Evolutionary conservation across 2,888 invertebrate species (phyloP).

Genomic region (Cacoxenus indagator): DNA sequence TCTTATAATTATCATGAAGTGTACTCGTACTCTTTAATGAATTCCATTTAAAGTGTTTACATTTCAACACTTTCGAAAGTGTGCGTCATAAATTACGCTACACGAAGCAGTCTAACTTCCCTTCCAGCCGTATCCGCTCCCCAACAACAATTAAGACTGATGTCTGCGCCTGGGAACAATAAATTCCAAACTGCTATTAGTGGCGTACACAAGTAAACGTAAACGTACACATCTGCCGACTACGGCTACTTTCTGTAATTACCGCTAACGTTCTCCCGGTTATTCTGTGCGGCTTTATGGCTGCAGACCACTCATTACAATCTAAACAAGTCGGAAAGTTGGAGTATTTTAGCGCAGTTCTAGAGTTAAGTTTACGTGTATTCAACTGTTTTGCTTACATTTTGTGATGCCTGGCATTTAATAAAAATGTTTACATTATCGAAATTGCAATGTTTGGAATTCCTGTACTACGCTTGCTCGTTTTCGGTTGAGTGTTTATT

Average conservation of each 20-base stretch:
- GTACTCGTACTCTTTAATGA: slow-evolving; percentile 35
- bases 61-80: slow-evolving; percentile 17
- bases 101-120: background rate
- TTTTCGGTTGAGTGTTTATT: too few species aligned
- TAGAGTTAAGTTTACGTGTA: too few species aligned
- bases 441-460: too few species aligned
- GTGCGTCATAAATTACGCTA: slow-evolving; percentile 11
- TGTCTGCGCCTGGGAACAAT: background rate
- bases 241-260: background rate
- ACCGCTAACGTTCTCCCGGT: background rate
- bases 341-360: too few species aligned
- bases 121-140: too few species aligned
- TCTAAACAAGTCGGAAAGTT: too few species aligned
- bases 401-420: too few species aligned
- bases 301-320: too few species aligned
- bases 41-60: slow-evolving; percentile 36
- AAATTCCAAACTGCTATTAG: background rate
- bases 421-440: too few species aligned
- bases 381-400: too few species aligned
- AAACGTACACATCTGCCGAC: background rate
- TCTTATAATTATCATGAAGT: background rate
- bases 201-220: background rate
- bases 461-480: too few species aligned
- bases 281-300: too few species aligned
- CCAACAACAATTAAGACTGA: background rate